Conservation (phyloP, 2,888 invertebrate species). For the Macroteleia sp. region DNA sequence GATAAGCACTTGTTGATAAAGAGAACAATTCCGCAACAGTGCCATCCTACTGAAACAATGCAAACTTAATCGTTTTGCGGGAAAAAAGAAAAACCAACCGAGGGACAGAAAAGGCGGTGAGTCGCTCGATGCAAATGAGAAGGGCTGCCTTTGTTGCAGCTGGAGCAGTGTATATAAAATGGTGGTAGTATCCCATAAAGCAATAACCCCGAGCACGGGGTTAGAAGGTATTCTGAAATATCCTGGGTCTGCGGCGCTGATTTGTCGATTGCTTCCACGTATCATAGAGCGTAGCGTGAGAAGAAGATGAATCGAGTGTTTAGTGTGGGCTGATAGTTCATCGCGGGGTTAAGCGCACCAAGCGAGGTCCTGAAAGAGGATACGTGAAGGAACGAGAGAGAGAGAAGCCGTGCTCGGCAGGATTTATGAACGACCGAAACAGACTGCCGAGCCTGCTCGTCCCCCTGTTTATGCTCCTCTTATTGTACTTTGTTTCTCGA, state of each 20-base stretch:
- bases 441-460: slow-evolving; percentile 71
- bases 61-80: slow-evolving; percentile 11
- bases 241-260: slow-evolving; percentile 11
- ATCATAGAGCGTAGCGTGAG: slow-evolving; percentile 61
- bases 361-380: slow-evolving; percentile 39
- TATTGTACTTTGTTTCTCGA: slow-evolving; percentile 74
- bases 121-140: slow-evolving; percentile 16
- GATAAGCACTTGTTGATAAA: slow-evolving; percentile 28
- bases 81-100: slow-evolving; percentile 21
- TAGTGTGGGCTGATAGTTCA: slow-evolving; percentile 59
- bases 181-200: slow-evolving; percentile 12
- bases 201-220: not conserved
- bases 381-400: slow-evolving; percentile 25
- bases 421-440: slow-evolving; percentile 80
- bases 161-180: slow-evolving; percentile 2
- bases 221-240: too few relatives aligned
- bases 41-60: not conserved
- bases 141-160: slow-evolving; percentile 19
- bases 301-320: slow-evolving; percentile 60
- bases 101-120: too few relatives aligned
- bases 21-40: slow-evolving; percentile 4
- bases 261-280: slow-evolving; percentile 30
- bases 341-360: slow-evolving; percentile 62
- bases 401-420: slow-evolving; percentile 67
- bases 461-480: slow-evolving; percentile 65